Percentiles rank a stretch among this genome's conserved stretches.
These are phyloP conservation scores for Drosophila macrospina DNA, from an alignment of 2,888 invertebrate genomes.

Conservation along the genomic window DNA sequence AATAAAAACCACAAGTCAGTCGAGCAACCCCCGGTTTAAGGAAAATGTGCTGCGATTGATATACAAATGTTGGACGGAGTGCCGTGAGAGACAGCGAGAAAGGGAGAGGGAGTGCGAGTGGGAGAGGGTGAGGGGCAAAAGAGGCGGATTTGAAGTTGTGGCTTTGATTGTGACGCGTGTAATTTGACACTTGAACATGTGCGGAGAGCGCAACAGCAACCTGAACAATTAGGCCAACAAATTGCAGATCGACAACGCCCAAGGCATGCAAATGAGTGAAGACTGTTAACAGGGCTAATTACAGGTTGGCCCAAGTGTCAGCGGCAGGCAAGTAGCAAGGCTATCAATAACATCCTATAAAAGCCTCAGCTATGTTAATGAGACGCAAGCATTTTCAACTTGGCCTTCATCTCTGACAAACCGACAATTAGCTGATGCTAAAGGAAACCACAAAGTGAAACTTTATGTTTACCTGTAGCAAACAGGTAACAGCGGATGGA, in stretches of 20 bases:
- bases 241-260: conserved; percentile 24
- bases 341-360: conserved; percentile 42
- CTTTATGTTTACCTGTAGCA: conserved; percentile 56
- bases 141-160: conserved; percentile 23
- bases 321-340: conserved; percentile 26
- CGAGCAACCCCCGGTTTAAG: conserved; percentile 40
- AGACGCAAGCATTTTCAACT: conserved; percentile 29
- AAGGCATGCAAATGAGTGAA: conserved; percentile 70
- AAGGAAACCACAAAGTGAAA: conserved; percentile 66
- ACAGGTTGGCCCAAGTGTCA: conserved; percentile 62
- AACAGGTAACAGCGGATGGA: no score
- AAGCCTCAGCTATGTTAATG: conserved; percentile 66
- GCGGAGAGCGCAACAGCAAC: conserved; percentile 35
- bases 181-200: conserved; percentile 67
- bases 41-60: conserved; percentile 39
- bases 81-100: no score
- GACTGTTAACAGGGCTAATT: conserved; percentile 55
- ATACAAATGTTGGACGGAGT: neutral
- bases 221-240: conserved; percentile 66
- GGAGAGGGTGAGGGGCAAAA: neutral
- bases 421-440: conserved; percentile 58
- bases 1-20: conserved; percentile 72
- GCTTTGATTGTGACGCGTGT: conserved; percentile 60
- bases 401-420: conserved; percentile 18
- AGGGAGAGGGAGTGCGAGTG: neutral